Evolutionary conservation across 2,113 vertebrate genomes (phyloP), one percentile per base, ranked within the genome.

Genomic region (Fulmarus glacialis): DNA sequence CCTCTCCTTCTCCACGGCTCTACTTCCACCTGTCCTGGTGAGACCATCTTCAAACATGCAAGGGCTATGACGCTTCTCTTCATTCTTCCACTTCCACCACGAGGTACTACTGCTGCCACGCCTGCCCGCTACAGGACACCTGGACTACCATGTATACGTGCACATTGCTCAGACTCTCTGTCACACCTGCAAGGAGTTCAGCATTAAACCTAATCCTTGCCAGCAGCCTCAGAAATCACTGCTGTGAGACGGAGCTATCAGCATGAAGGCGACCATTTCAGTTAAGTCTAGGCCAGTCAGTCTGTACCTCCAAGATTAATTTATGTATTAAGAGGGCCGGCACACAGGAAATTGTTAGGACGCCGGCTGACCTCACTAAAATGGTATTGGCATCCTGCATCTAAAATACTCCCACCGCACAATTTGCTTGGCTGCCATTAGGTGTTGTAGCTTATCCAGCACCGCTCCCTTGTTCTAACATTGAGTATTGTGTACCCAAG

Each of bases 81-180:
- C 14, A 20, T 32, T 58, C 67, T 78, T 70, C 30, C 50, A 64
- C 1, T 16, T 75, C 29, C 34, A 81, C 11, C 40, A 11, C 2
- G 9, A 87, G 22, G 19, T 20, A 53, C 21, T 42, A 59, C 9
- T 38, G 55, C 11, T 50, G 45, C 27, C 3, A 0, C 0, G 0
- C 48, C 55, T 43, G 27, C 50, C n/a, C 0, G 0, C 63, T 30
- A 30, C 13, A 26, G 58, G 36, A 62, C n/a, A 53, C 38, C 29
- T 18, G n/a, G 23, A n/a, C 32, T 42, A 42, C 45, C 26, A 68
- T 1, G 7, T 0, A 2, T 24, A 30, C 23, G 7, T 0, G 4
- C 21, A 23, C 0, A 0, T 30, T 27, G 30, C 62, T 81, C 72
- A n/a, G 20, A 12, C 26, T 40, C 26, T 40, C 16, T 52, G n/a